Base-by-base conservation (phyloP, 2,113 vertebrate species). In the Takifugu bimaculatus region DNA sequence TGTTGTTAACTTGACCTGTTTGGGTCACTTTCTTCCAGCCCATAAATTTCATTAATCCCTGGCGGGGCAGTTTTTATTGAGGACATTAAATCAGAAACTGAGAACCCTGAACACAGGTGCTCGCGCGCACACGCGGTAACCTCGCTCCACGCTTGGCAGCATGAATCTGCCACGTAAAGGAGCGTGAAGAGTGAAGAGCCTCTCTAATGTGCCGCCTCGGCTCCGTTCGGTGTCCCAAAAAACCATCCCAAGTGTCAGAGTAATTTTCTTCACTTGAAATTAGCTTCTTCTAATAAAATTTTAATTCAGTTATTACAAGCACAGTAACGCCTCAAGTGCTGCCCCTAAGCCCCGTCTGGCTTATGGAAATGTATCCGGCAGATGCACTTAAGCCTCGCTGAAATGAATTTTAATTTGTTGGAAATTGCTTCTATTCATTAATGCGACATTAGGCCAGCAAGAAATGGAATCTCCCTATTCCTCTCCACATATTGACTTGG, bases 301-400 rank as follows among this genome's bases (percentile, higher is more conserved):
- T 78, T 85, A 78, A 89, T 86, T 83, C 67, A 60, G 74, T 86
- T 83, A 83, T 83, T 85, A 83, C 81, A 81, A 78, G 85, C 70
- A 50, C 42, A 71, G 75, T 32, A 61, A 73, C 66, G 62, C 80
- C 75, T 77, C 45, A 35, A 82, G 78, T 74, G 74, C 60, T 64
- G 72, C 78, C 73, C 60, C 65, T 42, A 42, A 87, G 67, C 66
- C 55, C 60, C 7, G 65, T 48, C 74, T 57, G 66, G 65, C 49
- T 84, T 78, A 80, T 83, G 81, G 66, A 78, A 81, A 84, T 79
- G 70, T 68, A 75, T 60, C 71, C 62, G 20, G 64, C 55, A 63
- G 57, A 79, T 77, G 72, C 68, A 66, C 73, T 82, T 78, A 62
- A 76, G 74, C 68, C 42, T 72, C 63, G 58, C 74, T 73, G 60